These are phyloP conservation scores for Nephrotoma appendiculata DNA, from an alignment of 2,888 invertebrate genomes.

Conservation along the genomic window DNA sequence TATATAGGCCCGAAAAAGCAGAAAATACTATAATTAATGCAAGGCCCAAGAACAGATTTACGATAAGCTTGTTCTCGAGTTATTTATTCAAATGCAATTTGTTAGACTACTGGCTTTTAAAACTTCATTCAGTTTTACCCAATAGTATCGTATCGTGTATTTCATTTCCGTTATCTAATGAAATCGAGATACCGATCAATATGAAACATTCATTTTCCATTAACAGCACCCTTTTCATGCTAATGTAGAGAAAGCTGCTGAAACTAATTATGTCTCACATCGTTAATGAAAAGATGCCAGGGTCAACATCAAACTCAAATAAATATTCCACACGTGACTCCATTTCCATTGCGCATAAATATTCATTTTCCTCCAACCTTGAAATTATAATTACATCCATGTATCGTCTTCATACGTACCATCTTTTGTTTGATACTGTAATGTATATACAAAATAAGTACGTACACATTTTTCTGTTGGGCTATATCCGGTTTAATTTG, in stretches of 20 bases:
- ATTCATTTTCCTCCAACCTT: neutral
- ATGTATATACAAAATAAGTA: neutral
- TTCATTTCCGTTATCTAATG: no score
- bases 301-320: neutral
- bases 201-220: neutral
- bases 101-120: no score
- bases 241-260: neutral
- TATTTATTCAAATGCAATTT: no score
- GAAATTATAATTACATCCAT: neutral
- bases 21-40: no score
- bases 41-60: no score
- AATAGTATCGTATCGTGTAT: no score
- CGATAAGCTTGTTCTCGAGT: no score
- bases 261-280: neutral
- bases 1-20: no score
- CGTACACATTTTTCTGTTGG: neutral
- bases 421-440: neutral
- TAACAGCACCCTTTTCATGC: neutral
- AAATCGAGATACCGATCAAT: neutral
- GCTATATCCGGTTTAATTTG: neutral
- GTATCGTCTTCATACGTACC: neutral
- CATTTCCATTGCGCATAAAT: neutral
- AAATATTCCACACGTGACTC: neutral
- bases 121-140: no score
- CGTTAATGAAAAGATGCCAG: neutral